Base-by-base conservation (phyloP, 2,113 vertebrate species). In the Hippolais icterina region DNA sequence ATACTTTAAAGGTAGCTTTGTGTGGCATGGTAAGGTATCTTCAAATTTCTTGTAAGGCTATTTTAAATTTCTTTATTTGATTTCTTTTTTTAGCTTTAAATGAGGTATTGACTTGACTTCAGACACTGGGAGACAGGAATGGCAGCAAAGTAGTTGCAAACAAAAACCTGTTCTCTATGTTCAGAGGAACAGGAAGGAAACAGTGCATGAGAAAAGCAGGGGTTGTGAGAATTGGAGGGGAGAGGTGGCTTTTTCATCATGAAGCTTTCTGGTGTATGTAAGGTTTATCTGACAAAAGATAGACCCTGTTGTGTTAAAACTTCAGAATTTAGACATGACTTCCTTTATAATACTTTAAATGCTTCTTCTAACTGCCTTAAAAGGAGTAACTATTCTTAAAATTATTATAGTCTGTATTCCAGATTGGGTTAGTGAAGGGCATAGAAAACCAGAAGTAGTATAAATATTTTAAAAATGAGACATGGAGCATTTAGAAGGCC, bases 131-230 rank as follows among this genome's bases (percentile, higher is more conserved):
- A 79, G 61, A 41, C n/a, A 72, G 91, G 65, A 94, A 95, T 47
- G 61, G 60, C 86, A 80, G 54, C 33, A 59, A 27, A 64, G 65
- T 31, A 60, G 56, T 46, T 84, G 61, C 60, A 65, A 28, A 9
- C 56, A 83, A 80, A 75, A 75, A 50, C 5, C 56, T 74, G 25
- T 29, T 50, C 8, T 46, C 14, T 92, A 7, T 89, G 42, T 85
- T 86, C 70, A 81, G 53, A 84, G 47, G 41, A 90, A 33, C 80
- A 94, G 89, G 87, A 94, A 94, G 87, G 95, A 95, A 95, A 19
- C 25, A 7, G 42, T 79, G 28, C 71, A 15, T 42, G 64, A 75
- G 80, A 77, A 47, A 72, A 46, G 18, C 49, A 79, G 31, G 68
- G 47, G 24, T 31, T 41, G 10, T 49, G n/a, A 91, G 56, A 82